Base-by-base conservation (phyloP, 2,797 vertebrate genomes). In the Poecilia picta region DNA sequence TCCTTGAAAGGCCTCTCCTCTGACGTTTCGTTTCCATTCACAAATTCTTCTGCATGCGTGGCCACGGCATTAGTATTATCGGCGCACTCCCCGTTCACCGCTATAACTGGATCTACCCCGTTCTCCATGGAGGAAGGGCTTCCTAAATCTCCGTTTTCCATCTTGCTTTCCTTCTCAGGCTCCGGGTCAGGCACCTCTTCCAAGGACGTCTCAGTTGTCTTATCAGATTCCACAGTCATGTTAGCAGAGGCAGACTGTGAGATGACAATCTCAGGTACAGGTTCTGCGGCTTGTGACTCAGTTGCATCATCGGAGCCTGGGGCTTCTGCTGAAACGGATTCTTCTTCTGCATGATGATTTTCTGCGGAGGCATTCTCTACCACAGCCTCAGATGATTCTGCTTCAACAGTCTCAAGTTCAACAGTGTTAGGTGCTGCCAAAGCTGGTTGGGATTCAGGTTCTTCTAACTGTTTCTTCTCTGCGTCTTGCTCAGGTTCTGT, bases 71-170 rank as follows among this genome's bases (percentile, higher is more conserved):
- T 73, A 71, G 79, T 39, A 47, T 88, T 74, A 66, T 92, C 82
- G 80, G 78, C 75, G 81, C 88, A 89, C 43, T 92, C 93, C 51
- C 94, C 94, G 7, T 95, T 96, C 77, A 95, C 90, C 79, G 90
- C 86, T 73, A 90, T 83, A 76, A 72, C 28, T 73, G 82, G 75
- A 36, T 82, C 78, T 68, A 74, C 80, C 68, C 82, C 81, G 71
- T 91, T 87, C 80, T 92, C 87, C 45, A 77, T 18, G 68, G 71
- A 81, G 84, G 73, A 81, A 55, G 90, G 77, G 31, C 78, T 89
- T 75, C 93, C 88, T 76, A 91, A 76, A 75, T 94, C 93, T 78
- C 95, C 95, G 39, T 96, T 96, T 83, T 95, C 94, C 88, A 95
- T 81, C 83, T 93, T 91, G 79, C 12, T 79, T 72, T 94, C 86